Conservation (phyloP, 1,140 invertebrate species). For the Leguminivora glycinivorella region DNA sequence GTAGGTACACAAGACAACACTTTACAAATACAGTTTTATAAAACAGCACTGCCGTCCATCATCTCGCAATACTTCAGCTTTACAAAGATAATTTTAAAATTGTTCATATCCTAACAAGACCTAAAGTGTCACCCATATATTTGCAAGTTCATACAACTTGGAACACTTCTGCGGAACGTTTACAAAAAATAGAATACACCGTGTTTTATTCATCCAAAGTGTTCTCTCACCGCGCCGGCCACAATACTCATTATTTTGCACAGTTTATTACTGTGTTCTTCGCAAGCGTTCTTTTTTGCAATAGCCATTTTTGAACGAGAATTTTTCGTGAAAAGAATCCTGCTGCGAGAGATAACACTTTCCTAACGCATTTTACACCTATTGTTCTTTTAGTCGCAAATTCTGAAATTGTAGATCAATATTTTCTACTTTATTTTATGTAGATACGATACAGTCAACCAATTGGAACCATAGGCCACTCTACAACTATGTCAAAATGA, state of each 20-base stretch:
- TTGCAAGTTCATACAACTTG: not conserved
- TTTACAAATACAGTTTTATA: too few species aligned
- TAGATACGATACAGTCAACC: too few species aligned
- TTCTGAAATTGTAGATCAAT: not conserved
- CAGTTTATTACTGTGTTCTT: not conserved
- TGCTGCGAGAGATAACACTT: not conserved
- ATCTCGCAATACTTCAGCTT: too few species aligned
- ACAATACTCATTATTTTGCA: conserved; percentile 6
- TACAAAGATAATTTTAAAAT: too few species aligned
- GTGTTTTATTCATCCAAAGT: conserved; percentile 13
- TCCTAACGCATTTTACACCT: not conserved
- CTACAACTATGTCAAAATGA: too few species aligned
- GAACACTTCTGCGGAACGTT: not conserved
- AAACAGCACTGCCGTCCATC: too few species aligned
- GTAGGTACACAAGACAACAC: too few species aligned
- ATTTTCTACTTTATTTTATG: too few species aligned
- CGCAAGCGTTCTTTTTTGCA: not conserved
- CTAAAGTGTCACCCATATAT: not conserved
- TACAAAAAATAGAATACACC: not conserved
- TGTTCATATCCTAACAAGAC: too few species aligned
- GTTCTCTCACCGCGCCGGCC: not conserved
- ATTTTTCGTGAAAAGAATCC: not conserved
- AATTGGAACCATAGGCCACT: too few species aligned
- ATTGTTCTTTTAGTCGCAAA: too few species aligned
- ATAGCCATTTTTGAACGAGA: not conserved